phyloP scores from a whole-genome alignment of 2,797 vertebrate species.

The Scolopax rusticola region DNA sequence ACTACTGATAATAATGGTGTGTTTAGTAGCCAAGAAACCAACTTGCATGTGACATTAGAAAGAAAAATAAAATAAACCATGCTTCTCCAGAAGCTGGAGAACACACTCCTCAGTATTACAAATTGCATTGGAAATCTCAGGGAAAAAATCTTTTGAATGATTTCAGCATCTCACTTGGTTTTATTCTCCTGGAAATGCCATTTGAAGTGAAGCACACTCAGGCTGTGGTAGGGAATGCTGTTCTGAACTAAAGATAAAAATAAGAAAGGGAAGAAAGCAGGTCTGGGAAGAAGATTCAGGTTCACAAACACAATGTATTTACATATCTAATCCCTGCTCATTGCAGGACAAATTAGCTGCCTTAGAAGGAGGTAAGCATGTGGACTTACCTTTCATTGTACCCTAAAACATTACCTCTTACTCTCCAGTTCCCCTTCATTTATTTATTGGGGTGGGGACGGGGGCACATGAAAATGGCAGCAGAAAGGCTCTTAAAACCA shows the following conservation, averaged over 20 bases:
- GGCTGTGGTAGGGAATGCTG: not conserved
- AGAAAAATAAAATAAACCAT: not conserved
- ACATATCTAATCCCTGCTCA: not conserved
- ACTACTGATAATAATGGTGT: not conserved
- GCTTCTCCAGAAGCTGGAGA: not conserved
- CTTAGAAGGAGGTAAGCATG: not conserved
- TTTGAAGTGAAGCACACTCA: not conserved
- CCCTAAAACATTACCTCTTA: not conserved
- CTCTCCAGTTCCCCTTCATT: not conserved
- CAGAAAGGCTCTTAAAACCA: not conserved
- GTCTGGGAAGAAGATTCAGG: not conserved
- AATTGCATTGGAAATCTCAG: not conserved
- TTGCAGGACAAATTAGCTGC: not conserved
- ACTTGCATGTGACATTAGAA: not conserved
- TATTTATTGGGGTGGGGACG: not conserved
- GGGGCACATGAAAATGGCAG: not conserved
- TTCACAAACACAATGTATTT: accelerated
- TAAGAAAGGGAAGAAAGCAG: not conserved
- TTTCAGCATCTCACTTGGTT: not conserved
- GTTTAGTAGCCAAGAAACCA: not conserved
- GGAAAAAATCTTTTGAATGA: not conserved
- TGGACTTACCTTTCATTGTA: not conserved
- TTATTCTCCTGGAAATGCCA: not conserved
- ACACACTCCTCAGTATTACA: not conserved
- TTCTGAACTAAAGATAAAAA: not conserved